Evolutionary conservation across 2,888 invertebrate species (phyloP).

Genomic region (Caenorhabditis sp.): DNA sequence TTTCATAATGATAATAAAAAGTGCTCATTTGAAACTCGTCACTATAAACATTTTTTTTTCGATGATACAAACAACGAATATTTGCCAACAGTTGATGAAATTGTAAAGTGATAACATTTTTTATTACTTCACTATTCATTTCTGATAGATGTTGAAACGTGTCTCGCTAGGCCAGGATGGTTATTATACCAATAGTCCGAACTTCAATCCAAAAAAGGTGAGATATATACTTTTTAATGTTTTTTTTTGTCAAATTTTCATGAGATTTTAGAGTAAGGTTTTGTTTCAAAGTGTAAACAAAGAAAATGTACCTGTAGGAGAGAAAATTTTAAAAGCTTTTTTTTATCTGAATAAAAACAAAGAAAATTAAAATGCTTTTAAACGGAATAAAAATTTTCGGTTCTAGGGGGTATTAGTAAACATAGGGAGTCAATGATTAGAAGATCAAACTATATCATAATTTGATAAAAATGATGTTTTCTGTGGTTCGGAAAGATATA

Average conservation of each 20-base stretch:
- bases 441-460: too few relatives aligned
- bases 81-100: not conserved
- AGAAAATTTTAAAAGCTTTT: too few relatives aligned
- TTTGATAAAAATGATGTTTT: too few relatives aligned
- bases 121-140: not conserved
- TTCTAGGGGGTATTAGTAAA: too few relatives aligned
- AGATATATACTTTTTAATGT: conserved; percentile 12
- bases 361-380: too few relatives aligned
- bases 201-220: not conserved
- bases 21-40: too few relatives aligned
- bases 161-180: not conserved
- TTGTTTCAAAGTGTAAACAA: conserved; percentile 2
- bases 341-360: too few relatives aligned
- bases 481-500: too few relatives aligned
- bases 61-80: not conserved
- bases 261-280: conserved; percentile 7
- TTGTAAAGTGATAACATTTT: not conserved
- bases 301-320: too few relatives aligned
- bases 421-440: too few relatives aligned
- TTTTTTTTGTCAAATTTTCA: conserved; percentile 1
- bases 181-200: not conserved
- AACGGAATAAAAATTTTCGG: too few relatives aligned
- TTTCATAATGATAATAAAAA: too few relatives aligned
- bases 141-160: not conserved
- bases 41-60: not conserved